Conservation (phyloP, 2,888 invertebrate species). For the Pycnomerus fuliginosus region DNA sequence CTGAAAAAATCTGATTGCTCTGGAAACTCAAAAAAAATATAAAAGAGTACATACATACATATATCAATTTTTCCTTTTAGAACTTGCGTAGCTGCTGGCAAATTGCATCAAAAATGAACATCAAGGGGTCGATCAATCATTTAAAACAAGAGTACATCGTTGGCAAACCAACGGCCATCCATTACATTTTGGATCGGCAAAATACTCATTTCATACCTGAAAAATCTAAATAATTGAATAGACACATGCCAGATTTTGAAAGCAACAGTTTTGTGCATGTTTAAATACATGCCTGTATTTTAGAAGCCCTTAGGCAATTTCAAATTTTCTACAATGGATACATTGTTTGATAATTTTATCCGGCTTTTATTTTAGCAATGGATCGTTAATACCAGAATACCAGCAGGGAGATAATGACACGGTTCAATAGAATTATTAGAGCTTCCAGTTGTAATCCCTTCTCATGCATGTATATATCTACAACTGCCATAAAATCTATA, state of each 20-base stretch:
- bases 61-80: too few relatives aligned
- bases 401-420: too few relatives aligned
- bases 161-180: slow-evolving; percentile 1
- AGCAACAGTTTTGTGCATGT: neutral
- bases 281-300: too few relatives aligned
- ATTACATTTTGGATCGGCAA: slow-evolving; percentile 1
- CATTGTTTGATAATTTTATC: neutral
- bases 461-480: neutral
- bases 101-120: too few relatives aligned
- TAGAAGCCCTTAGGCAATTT: too few relatives aligned
- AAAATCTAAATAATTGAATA: neutral
- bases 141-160: slow-evolving; percentile 1
- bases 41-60: too few relatives aligned
- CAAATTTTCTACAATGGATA: too few relatives aligned
- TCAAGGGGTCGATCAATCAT: slow-evolving; percentile 2
- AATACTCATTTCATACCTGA: slow-evolving; percentile 2
- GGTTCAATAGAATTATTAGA: too few relatives aligned
- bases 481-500: slow-evolving; percentile 10
- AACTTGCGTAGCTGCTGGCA: too few relatives aligned
- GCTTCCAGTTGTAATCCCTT: neutral
- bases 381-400: too few relatives aligned
- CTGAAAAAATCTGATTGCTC: too few relatives aligned
- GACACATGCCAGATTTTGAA: neutral
- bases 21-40: too few relatives aligned
- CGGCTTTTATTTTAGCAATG: neutral